Percentiles rank a stretch among this genome's conserved stretches.
Conservation (phyloP, 2,888 invertebrate genomes). For the Torymus aiolomorphi region DNA sequence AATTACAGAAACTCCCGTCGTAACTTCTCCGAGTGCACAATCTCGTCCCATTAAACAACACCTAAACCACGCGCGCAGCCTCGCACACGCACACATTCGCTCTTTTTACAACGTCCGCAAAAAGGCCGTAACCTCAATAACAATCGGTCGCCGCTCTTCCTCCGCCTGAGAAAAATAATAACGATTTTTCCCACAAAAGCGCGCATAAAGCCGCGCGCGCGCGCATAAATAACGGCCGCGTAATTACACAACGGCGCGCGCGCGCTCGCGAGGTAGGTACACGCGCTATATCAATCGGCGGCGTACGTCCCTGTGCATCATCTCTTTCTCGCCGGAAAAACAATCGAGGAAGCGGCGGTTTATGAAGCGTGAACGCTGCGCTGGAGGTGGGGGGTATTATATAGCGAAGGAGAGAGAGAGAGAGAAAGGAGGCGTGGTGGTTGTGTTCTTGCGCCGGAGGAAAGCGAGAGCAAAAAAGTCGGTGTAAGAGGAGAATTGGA, state of each 20-base stretch:
- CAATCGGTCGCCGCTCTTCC: not conserved
- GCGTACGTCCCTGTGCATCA: too few species aligned
- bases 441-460: too few species aligned
- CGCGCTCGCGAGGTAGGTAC: not conserved
- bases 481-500: not conserved
- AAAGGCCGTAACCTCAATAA: not conserved
- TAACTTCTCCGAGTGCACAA: too few species aligned
- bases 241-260: not conserved
- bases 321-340: too few species aligned
- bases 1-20: too few species aligned
- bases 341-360: slow-evolving; percentile 20
- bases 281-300: slow-evolving; percentile 13
- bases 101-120: not conserved
- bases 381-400: too few species aligned
- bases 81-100: not conserved
- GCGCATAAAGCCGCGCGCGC: not conserved
- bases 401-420: too few species aligned
- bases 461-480: too few species aligned
- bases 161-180: slow-evolving; percentile 18
- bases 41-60: too few species aligned
- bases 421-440: too few species aligned
- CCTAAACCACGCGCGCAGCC: not conserved
- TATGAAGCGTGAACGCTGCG: slow-evolving; percentile 45
- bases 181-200: slow-evolving; percentile 11
- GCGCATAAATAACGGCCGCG: not conserved